These are phyloP conservation scores for Periophthalmodon schlosseri DNA, from an alignment of 2,113 vertebrate species.

Conservation along the genomic window DNA sequence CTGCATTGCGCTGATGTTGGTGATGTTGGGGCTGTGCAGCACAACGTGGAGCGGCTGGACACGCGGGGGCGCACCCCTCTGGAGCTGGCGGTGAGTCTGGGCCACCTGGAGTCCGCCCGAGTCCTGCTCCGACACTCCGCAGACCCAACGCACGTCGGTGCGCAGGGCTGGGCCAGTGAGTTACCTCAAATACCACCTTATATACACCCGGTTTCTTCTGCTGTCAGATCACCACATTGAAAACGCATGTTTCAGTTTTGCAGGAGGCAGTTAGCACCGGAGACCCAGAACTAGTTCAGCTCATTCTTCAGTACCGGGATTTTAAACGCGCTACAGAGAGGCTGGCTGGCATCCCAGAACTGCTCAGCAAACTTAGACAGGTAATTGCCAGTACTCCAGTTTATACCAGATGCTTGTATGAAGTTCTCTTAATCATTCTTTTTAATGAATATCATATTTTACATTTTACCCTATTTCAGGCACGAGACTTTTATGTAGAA, in stretches of 20 bases:
- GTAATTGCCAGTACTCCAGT: conserved; percentile 59
- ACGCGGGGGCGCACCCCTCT: conserved; percentile 89
- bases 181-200: not conserved
- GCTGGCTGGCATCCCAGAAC: conserved; percentile 89
- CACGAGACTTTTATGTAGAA: conserved; percentile 93
- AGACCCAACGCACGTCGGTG: conserved; percentile 85
- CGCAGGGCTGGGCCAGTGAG: conserved; percentile 90
- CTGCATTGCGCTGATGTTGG: conserved; percentile 61
- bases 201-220: not conserved
- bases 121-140: conserved; percentile 88
- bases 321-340: conserved; percentile 88
- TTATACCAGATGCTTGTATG: not conserved
- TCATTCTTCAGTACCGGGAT: conserved; percentile 93
- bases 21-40: conserved; percentile 69
- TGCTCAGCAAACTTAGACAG: conserved; percentile 91
- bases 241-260: conserved; percentile 79
- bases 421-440: not conserved
- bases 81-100: conserved; percentile 90
- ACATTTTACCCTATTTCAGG: conserved; percentile 69
- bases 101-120: conserved; percentile 88
- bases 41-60: conserved; percentile 85
- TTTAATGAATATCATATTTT: not conserved
- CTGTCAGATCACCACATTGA: not conserved
- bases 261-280: conserved; percentile 96
- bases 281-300: conserved; percentile 92